phyloP scores from a whole-genome alignment of 2,113 vertebrate species.

The Neogobius melanostomus region DNA sequence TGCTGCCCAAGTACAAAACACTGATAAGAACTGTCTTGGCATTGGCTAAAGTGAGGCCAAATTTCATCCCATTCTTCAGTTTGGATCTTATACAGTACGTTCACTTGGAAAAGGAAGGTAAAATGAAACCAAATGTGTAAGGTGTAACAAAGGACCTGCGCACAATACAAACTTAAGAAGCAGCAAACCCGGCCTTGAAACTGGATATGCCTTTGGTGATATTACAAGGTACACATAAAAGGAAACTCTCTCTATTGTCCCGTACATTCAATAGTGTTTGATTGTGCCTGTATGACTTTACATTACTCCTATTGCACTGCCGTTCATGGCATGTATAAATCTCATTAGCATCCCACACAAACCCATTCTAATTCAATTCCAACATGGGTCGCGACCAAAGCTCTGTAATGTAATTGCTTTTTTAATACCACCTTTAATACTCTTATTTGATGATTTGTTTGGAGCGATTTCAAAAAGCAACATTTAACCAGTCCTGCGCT shows the following conservation, averaged over 20 bases:
- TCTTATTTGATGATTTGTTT: background rate
- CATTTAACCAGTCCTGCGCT: background rate
- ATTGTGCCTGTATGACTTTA: background rate
- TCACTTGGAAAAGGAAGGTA: background rate
- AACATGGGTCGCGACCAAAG: background rate
- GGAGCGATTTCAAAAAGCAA: background rate
- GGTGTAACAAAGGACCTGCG: background rate
- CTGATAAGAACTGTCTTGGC: constrained; percentile 5
- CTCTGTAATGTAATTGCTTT: background rate
- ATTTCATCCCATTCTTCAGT: background rate
- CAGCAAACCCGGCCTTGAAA: background rate
- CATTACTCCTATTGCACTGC: background rate
- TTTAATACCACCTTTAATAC: background rate
- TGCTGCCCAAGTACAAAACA: background rate
- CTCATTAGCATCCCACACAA: background rate
- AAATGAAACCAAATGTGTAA: constrained; percentile 10
- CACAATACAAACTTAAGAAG: constrained; percentile 9
- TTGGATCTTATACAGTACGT: background rate
- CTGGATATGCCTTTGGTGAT: background rate
- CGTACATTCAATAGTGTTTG: background rate
- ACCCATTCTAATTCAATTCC: background rate
- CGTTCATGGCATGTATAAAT: background rate
- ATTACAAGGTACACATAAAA: background rate
- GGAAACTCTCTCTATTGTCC: background rate
- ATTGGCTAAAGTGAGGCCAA: background rate